phyloP scores from a whole-genome alignment of 2,797 vertebrate genomes.

The Microcaecilia unicolor region DNA sequence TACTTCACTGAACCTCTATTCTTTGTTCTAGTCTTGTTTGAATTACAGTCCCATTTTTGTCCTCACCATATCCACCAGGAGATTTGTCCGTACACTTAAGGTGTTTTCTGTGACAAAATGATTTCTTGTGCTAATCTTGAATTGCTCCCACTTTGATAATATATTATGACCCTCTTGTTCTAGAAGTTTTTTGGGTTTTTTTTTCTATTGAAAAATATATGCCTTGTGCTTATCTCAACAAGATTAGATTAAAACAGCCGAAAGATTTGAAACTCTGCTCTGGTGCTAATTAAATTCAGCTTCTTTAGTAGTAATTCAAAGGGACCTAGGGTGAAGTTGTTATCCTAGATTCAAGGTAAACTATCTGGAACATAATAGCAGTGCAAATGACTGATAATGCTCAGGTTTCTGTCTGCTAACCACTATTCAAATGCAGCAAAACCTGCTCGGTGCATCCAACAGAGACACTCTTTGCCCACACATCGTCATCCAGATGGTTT shows the following conservation, averaged over 20 bases:
- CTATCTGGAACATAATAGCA: neutral
- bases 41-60: too few relatives aligned
- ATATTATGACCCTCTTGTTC: too few relatives aligned
- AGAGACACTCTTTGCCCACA: too few relatives aligned
- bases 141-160: too few relatives aligned
- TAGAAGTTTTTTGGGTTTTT: too few relatives aligned
- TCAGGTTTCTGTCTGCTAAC: slow-evolving; percentile 12
- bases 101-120: too few relatives aligned
- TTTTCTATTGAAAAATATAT: slow-evolving; percentile 5
- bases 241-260: slow-evolving; percentile 3
- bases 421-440: slow-evolving; percentile 15
- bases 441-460: slow-evolving; percentile 20
- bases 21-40: too few relatives aligned
- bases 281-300: slow-evolving; percentile 12
- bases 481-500: slow-evolving; percentile 3
- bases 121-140: too few relatives aligned
- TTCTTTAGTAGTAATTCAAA: neutral
- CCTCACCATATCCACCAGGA: too few relatives aligned
- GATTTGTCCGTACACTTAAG: too few relatives aligned
- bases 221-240: neutral
- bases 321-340: neutral
- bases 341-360: neutral
- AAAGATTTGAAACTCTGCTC: neutral
- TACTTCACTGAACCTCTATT: too few relatives aligned
- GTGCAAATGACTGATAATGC: neutral